Conservation (phyloP, 2,113 vertebrate genomes). For the Condylura cristata region DNA sequence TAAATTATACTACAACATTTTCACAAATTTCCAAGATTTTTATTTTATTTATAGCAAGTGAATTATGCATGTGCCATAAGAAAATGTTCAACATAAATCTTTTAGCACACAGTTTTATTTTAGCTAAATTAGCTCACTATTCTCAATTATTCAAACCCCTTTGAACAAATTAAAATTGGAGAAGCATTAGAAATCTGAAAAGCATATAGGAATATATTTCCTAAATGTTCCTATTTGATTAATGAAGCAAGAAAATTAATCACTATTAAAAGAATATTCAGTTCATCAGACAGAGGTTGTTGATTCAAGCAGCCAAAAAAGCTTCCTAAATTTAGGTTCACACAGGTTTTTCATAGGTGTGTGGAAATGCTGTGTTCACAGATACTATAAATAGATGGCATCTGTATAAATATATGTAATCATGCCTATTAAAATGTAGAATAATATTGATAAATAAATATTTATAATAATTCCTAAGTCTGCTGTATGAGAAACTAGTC, state of each 20-base stretch:
- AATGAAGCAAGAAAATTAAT: slow-evolving; percentile 67
- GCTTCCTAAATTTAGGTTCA: slow-evolving; percentile 49
- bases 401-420: neutral
- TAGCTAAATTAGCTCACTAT: slow-evolving; percentile 64
- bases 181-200: slow-evolving; percentile 59
- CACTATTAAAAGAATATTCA: slow-evolving; percentile 43
- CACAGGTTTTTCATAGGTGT: neutral
- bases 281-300: neutral
- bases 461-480: neutral
- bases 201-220: slow-evolving; percentile 45
- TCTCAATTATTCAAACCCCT: slow-evolving; percentile 74
- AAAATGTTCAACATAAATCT: neutral
- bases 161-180: slow-evolving; percentile 75
- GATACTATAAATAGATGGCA: neutral
- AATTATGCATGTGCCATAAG: neutral
- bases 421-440: neutral
- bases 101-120: slow-evolving; percentile 38
- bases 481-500: neutral
- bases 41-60: neutral
- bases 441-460: neutral
- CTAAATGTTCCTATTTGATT: slow-evolving; percentile 4
- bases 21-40: slow-evolving; percentile 1
- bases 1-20: slow-evolving; percentile 8
- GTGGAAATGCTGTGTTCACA: neutral
- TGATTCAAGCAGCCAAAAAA: slow-evolving; percentile 33